These are phyloP conservation scores for Drosophila cognata DNA, from an alignment of 2,888 invertebrate species.

Conservation along the genomic window DNA sequence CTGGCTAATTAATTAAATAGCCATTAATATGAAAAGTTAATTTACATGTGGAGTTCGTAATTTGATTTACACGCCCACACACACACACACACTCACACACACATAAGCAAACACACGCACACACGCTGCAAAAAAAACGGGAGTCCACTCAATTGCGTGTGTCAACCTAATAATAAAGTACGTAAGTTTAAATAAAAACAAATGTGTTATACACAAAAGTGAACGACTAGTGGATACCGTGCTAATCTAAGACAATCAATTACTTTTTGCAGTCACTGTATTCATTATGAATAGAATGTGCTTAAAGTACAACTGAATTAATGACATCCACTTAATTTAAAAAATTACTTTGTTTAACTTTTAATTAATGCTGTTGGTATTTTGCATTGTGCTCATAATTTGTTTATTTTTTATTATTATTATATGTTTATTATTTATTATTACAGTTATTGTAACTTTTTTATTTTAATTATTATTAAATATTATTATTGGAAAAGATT, in stretches of 20 bases:
- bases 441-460: too few relatives aligned
- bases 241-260: not conserved
- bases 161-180: conserved; percentile 38
- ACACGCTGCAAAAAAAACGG: not conserved
- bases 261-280: not conserved
- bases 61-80: conserved; percentile 65
- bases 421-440: too few relatives aligned
- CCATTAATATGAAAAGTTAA: conserved; percentile 77
- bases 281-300: not conserved
- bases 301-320: not conserved
- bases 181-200: not conserved
- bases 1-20: conserved; percentile 72
- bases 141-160: conserved; percentile 51
- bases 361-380: not conserved
- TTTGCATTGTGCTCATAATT: not conserved
- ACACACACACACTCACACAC: conserved; percentile 22
- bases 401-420: not conserved
- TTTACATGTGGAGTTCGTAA: conserved; percentile 73
- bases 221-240: conserved; percentile 5
- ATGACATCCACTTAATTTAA: not conserved
- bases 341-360: not conserved
- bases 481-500: not conserved
- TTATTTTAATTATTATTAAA: not conserved
- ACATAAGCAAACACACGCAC: conserved; percentile 8
- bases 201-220: not conserved